Conservation (phyloP, 2,797 vertebrate genomes). For the Petrocephalus schoutedeni region DNA sequence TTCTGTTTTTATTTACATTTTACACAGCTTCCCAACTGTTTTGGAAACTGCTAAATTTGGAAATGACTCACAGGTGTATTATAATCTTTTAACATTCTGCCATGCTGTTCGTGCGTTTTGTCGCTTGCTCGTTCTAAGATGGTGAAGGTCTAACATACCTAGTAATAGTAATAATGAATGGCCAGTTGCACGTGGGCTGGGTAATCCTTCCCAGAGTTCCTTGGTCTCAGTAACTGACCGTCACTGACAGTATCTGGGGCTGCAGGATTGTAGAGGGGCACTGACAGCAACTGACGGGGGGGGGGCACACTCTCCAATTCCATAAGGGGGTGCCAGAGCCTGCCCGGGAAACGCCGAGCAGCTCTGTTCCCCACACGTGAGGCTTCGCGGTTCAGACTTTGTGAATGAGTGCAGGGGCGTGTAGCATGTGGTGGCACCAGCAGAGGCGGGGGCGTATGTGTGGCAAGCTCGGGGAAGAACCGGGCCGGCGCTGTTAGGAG, state of each 20-base stretch:
- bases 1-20: no score
- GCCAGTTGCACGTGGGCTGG: neutral
- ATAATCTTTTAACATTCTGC: neutral
- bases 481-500: constrained; percentile 26
- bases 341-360: neutral
- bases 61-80: neutral
- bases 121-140: neutral
- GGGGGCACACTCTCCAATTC: neutral
- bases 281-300: neutral
- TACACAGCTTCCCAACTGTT: no score
- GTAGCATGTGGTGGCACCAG: neutral
- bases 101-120: neutral
- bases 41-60: neutral
- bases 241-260: neutral
- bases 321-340: neutral
- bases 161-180: neutral
- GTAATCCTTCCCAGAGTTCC: neutral
- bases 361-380: neutral
- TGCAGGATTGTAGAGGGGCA: neutral
- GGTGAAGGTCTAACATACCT: neutral
- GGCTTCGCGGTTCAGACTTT: neutral
- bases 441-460: constrained; percentile 15
- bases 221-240: neutral
- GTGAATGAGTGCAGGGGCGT: constrained; percentile 19
- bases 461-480: constrained; percentile 39